phyloP scores from a whole-genome alignment of 1,140 invertebrate genomes.

The Ditylenchus dipsaci region DNA sequence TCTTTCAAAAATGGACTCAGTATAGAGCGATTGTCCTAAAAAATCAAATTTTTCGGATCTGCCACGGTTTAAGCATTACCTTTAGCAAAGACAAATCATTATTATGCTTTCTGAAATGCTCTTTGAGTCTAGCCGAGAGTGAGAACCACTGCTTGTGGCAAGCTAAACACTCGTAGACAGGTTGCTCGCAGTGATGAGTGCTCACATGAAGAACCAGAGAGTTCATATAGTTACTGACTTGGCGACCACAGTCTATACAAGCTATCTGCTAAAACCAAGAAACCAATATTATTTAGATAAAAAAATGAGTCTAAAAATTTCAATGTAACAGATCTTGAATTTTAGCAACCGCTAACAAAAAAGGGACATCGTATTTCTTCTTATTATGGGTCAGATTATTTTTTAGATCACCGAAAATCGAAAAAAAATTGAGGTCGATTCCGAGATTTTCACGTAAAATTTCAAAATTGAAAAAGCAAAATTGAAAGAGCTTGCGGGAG shows the following conservation, averaged over 20 bases:
- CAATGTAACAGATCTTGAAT: too few species aligned
- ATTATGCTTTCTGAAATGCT: slow-evolving; percentile 24
- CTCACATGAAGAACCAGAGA: slow-evolving; percentile 29
- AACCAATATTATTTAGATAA: neutral
- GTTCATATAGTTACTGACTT: slow-evolving; percentile 27
- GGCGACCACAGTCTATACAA: slow-evolving; percentile 19
- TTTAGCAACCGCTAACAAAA: too few species aligned
- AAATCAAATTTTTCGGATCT: neutral
- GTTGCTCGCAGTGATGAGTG: slow-evolving; percentile 28
- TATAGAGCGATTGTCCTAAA: slow-evolving; percentile 22
- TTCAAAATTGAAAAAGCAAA: too few species aligned
- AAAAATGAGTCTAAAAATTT: too few species aligned
- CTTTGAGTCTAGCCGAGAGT: slow-evolving; percentile 23
- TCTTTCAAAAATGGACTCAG: slow-evolving; percentile 21
- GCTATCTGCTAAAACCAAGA: slow-evolving; percentile 21
- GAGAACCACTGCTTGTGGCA: slow-evolving; percentile 33
- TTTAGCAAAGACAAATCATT: slow-evolving; percentile 20
- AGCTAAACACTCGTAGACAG: slow-evolving; percentile 25
- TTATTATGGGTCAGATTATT: too few species aligned
- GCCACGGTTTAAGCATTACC: neutral
- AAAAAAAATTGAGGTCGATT: too few species aligned
- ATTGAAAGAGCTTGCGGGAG: too few species aligned
- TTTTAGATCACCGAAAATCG: too few species aligned
- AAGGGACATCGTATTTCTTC: too few species aligned
- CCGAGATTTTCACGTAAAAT: too few species aligned